A percentile compares a stretch with the other conserved stretches of the same genome.
Evolutionary conservation across 2,113 vertebrate species (phyloP).

Genomic region (Pitta sordida): DNA sequence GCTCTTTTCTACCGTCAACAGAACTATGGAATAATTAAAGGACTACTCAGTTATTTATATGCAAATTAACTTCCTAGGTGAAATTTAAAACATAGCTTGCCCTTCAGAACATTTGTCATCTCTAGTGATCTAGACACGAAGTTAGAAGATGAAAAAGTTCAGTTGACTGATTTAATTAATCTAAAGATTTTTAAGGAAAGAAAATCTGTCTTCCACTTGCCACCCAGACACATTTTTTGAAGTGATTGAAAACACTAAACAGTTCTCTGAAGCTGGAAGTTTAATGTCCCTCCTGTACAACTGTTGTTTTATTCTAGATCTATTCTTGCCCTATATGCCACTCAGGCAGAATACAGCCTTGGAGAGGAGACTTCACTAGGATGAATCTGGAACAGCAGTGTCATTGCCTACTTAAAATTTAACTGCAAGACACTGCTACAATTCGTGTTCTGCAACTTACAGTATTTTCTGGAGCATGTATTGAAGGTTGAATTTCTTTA

Average conservation of each 20-base stretch:
- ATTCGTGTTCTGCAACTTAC: background rate
- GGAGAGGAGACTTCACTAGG: background rate
- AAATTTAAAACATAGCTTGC: constrained; percentile 10
- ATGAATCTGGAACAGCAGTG: background rate
- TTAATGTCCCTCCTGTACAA: background rate
- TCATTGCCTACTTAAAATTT: background rate
- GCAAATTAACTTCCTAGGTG: constrained; percentile 16
- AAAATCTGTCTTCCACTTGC: background rate
- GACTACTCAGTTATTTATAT: constrained; percentile 5
- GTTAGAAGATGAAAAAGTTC: background rate
- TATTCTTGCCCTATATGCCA: background rate
- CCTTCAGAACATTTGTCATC: background rate
- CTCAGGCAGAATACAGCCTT: background rate
- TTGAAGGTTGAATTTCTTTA: background rate
- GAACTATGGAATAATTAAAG: constrained; percentile 17
- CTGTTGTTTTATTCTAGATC: background rate
- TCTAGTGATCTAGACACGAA: background rate
- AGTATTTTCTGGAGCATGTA: background rate
- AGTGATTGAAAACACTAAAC: background rate
- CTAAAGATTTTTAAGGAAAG: background rate
- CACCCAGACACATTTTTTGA: background rate
- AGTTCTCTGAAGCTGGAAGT: background rate
- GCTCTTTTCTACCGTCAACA: background rate
- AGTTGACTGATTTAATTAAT: background rate
- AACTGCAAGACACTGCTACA: background rate